Base-by-base conservation (phyloP, 2,888 invertebrate species). In the Therioaphis trifolii region DNA sequence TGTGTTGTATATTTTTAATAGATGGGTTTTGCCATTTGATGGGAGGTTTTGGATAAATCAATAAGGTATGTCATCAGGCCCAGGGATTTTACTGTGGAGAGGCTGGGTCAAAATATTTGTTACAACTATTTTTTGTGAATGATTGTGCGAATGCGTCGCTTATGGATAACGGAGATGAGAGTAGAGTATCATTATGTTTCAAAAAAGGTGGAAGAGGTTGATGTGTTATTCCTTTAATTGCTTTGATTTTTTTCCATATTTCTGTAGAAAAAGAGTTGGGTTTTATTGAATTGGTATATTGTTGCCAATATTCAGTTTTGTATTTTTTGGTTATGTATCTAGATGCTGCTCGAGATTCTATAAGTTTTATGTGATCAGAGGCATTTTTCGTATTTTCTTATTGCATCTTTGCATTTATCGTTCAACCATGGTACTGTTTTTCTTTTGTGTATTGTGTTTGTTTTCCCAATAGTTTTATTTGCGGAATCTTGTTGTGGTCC, bases 371-470 rank as follows among this genome's bases (percentile, higher is more conserved):
- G 29, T 72, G 49, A 12, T 52, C 72, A n/a, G 24, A 68, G 35
- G 21, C 29, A 68, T 68, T 68, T 68, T 68, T 68, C 18, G n/a
- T 68, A 68, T n/a, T 14, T 18, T 40, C 18, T 40, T 15, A 68
- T 68, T 35, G 68, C 68, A 2, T 35, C 35, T 4, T 35, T 35
- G 40, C 40, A 68, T 68, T 68, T 18, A 4, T 68, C 18, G 68
- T 68, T 68, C 68, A 35, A 68, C 68, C 68, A 68, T 35, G 68
- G 35, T n/a, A 68, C 68, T 68, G 40, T 40, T 40, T 68, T 68
- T 35, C 35, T 68, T 63, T 63, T 63, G 14, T 24, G 7, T 40
- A 18, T 40, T 12, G 5, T 68, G n/a, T 68, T 68, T 35, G 35
- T 40, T 68, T 68, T 68, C 9, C 35, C 40, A 35, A 68, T 68